A percentile compares a stretch with the other conserved stretches of the same genome.
Conservation (phyloP, 2,113 vertebrate species). For the Anguilla rostrata region DNA sequence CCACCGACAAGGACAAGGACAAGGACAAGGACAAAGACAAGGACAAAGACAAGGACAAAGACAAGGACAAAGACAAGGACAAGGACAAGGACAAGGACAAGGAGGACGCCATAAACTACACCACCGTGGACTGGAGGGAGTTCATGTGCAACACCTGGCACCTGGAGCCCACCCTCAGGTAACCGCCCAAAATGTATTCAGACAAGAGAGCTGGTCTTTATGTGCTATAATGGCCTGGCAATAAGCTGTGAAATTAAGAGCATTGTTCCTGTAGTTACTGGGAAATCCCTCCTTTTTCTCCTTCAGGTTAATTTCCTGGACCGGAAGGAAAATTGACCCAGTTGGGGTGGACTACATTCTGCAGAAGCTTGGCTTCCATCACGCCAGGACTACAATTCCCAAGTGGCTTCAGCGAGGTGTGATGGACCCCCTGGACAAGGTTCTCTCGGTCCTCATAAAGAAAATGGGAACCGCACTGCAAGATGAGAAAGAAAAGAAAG, state of each 20-base stretch:
- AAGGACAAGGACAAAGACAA: constrained; percentile 69
- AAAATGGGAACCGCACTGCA: constrained; percentile 93
- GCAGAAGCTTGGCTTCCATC: constrained; percentile 96
- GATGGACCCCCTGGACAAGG: constrained; percentile 98
- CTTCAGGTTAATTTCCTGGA: constrained; percentile 95
- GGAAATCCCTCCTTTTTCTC: constrained; percentile 8
- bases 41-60: constrained; percentile 69
- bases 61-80: constrained; percentile 69
- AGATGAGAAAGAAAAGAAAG: constrained; percentile 94
- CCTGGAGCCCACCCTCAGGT: constrained; percentile 95
- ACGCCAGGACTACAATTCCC: constrained; percentile 97
- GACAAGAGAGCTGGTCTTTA: too few relatives aligned
- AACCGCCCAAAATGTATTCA: constrained; percentile 19
- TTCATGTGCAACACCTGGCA: constrained; percentile 99
- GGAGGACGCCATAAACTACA: constrained; percentile 85
- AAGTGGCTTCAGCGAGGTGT: constrained; percentile 99
- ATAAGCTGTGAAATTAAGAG: too few relatives aligned
- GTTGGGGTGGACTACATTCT: constrained; percentile 98
- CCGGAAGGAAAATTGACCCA: constrained; percentile 95
- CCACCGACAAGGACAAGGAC: constrained; percentile 69
- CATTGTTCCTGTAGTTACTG: not conserved
- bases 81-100: constrained; percentile 69
- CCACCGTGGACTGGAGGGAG: constrained; percentile 97
- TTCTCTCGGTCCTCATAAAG: constrained; percentile 94
- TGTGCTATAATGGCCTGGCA: too few relatives aligned